Conservation (phyloP, 2,797 vertebrate species). For the Tympanoctomys barrerae region DNA sequence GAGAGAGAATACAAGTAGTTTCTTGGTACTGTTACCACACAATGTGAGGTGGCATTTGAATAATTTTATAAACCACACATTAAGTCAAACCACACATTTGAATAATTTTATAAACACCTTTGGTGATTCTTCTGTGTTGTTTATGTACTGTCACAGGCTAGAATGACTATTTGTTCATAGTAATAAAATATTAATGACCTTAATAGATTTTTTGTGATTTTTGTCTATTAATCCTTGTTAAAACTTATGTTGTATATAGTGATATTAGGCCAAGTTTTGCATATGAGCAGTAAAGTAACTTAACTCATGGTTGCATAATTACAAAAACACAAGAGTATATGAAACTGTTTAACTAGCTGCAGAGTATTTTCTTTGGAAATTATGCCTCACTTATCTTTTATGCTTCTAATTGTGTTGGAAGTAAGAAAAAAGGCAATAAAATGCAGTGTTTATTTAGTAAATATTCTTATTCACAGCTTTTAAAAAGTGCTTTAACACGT, state of each 20-base stretch:
- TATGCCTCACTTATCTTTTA: neutral
- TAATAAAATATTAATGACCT: neutral
- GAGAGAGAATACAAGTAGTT: neutral
- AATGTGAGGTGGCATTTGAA: neutral
- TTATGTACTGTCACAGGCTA: neutral
- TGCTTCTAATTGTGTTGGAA: neutral
- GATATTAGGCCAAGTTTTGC: neutral
- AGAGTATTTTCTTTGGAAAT: conserved; percentile 26
- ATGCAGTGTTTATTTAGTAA: neutral
- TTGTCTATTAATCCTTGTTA: neutral
- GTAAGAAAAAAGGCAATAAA: neutral
- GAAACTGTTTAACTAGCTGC: neutral
- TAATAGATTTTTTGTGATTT: neutral
- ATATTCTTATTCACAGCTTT: neutral
- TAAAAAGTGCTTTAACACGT: neutral
- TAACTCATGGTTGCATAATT: neutral
- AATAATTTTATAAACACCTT: neutral
- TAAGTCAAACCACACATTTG: neutral
- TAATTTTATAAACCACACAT: neutral
- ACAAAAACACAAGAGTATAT: neutral
- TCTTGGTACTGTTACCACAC: neutral
- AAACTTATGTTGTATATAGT: neutral
- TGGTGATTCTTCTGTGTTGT: neutral
- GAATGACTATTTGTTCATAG: neutral
- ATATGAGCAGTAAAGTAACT: conserved; percentile 6